Percentiles rank a stretch among this genome's conserved stretches.
These are phyloP conservation scores for Gymnorhina tibicen DNA, from an alignment of 2,113 vertebrate genomes.

Conservation along the genomic window DNA sequence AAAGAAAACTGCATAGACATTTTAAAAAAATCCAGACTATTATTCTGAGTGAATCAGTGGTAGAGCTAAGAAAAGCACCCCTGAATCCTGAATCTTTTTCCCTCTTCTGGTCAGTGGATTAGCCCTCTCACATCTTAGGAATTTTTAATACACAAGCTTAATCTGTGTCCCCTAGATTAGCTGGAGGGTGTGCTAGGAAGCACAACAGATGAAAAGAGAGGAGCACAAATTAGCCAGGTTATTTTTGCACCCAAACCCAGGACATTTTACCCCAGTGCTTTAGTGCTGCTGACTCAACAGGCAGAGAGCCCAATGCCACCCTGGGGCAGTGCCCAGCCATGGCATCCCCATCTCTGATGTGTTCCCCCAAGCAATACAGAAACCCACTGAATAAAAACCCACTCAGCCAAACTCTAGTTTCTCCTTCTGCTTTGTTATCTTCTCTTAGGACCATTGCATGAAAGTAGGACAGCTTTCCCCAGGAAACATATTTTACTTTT, in stretches of 20 bases:
- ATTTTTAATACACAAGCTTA: not conserved
- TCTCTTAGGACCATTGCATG: not conserved
- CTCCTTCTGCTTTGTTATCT: not conserved
- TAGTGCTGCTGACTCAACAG: not conserved
- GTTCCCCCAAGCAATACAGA: not conserved
- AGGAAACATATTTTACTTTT: not conserved
- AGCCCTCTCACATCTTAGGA: not conserved
- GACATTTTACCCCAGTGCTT: not conserved
- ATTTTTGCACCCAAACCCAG: not conserved
- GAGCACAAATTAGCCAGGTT: not conserved
- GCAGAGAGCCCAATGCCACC: not conserved
- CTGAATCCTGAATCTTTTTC: not conserved
- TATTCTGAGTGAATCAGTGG: not conserved
- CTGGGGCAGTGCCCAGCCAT: not conserved
- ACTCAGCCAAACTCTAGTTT: not conserved
- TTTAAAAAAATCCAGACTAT: not conserved
- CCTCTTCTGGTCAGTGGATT: not conserved
- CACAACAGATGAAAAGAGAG: not conserved
- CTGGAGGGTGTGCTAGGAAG: not conserved
- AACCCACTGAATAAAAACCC: not conserved
- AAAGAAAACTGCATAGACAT: not conserved
- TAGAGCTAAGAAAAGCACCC: not conserved
- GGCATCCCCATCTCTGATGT: fast-evolving
- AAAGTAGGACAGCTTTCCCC: not conserved
- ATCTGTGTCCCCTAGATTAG: not conserved